phyloP scores from a whole-genome alignment of 2,797 vertebrate species.

The Tenualosa thibaudeaui region DNA sequence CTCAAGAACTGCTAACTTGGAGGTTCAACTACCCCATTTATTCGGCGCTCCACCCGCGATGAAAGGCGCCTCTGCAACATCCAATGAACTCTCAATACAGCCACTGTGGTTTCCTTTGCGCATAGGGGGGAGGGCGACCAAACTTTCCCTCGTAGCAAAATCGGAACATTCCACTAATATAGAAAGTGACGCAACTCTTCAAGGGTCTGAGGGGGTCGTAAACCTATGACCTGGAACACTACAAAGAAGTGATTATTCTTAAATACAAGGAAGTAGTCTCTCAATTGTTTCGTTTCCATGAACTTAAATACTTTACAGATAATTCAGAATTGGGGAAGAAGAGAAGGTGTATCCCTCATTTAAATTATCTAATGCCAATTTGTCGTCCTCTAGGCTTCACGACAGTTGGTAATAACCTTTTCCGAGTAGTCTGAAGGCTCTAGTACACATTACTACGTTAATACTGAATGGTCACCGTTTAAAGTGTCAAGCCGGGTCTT shows the following conservation, averaged over 20 bases:
- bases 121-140: neutral
- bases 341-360: neutral
- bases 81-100: slow-evolving; percentile 16
- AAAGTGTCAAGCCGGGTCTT: neutral
- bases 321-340: neutral
- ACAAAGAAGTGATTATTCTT: neutral
- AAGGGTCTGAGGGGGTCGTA: neutral
- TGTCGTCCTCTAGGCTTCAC: neutral
- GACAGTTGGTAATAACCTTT: too few relatives aligned
- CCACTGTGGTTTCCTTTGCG: neutral
- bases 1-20: neutral
- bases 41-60: neutral
- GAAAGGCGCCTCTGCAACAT: slow-evolving; percentile 9
- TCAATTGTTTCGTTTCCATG: neutral
- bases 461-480: neutral
- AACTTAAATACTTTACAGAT: neutral
- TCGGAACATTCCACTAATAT: slow-evolving; percentile 25
- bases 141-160: slow-evolving; percentile 17
- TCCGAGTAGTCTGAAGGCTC: too few relatives aligned
- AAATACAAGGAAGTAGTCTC: too few relatives aligned
- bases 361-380: neutral
- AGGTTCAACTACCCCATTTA: slow-evolving; percentile 12
- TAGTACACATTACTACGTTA: too few relatives aligned
- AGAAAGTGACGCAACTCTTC: slow-evolving; percentile 11
- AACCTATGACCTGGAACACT: neutral